Evolutionary conservation across 2,797 vertebrate genomes (phyloP).

Genomic region (Heterohyrax brucei): DNA sequence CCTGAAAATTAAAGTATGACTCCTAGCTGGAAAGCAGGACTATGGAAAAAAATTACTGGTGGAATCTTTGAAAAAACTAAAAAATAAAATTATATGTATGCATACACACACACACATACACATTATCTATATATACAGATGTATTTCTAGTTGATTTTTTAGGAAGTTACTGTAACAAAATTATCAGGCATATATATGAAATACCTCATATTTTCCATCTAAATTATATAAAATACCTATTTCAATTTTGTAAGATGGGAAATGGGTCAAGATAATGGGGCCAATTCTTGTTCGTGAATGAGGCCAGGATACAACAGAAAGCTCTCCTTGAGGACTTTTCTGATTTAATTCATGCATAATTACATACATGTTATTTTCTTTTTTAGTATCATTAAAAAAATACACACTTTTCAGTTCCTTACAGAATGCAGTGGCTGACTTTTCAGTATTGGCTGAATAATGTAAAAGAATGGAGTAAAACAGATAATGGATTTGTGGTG

Average conservation of each 20-base stretch:
- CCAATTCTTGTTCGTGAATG: background rate
- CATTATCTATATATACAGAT: background rate
- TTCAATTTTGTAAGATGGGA: background rate
- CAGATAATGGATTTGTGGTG: background rate
- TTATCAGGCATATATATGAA: background rate
- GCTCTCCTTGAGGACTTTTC: background rate
- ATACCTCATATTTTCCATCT: background rate
- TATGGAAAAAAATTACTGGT: background rate
- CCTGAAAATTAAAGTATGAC: background rate
- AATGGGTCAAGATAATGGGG: background rate
- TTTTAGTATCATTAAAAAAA: background rate
- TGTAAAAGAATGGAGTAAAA: background rate
- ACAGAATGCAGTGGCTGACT: too few relatives aligned
- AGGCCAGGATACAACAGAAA: background rate
- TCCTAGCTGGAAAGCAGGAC: background rate
- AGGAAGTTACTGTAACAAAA: background rate
- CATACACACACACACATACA: too few relatives aligned
- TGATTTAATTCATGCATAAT: background rate
- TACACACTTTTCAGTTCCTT: background rate
- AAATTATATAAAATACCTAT: background rate
- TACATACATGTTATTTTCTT: background rate
- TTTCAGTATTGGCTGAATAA: background rate
- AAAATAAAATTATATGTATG: background rate
- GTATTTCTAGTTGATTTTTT: background rate
- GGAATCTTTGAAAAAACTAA: background rate